Conservation (phyloP, 2,797 vertebrate species). For the Helostoma temminkii region DNA sequence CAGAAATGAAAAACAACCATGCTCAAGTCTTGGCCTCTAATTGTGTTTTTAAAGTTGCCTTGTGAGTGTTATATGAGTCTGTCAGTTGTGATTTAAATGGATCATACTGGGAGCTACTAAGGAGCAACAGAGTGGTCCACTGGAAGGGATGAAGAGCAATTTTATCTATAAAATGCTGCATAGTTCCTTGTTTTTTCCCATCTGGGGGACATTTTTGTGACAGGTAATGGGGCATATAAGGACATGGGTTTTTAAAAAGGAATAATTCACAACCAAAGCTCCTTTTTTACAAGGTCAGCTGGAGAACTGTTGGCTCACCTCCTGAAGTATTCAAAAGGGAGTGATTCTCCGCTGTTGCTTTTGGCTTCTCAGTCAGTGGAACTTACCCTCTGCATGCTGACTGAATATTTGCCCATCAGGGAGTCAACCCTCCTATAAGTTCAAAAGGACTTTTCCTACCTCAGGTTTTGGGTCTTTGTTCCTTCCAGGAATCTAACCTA, state of each 20-base stretch:
- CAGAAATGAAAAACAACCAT: neutral
- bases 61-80: slow-evolving; percentile 2
- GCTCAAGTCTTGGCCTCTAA: neutral
- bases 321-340: slow-evolving; percentile 53
- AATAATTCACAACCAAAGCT: slow-evolving; percentile 45
- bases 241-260: slow-evolving; percentile 41
- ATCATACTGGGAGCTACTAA: neutral
- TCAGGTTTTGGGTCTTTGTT: neutral
- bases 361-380: slow-evolving; percentile 72
- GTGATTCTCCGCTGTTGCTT: slow-evolving; percentile 61
- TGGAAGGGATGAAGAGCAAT: slow-evolving; percentile 8
- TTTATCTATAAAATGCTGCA: slow-evolving; percentile 27
- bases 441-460: slow-evolving; percentile 70
- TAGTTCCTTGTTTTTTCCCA: slow-evolving; percentile 19
- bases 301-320: slow-evolving; percentile 38
- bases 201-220: slow-evolving; percentile 44
- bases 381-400: slow-evolving; percentile 67
- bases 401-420: slow-evolving; percentile 71
- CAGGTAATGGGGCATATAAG: slow-evolving; percentile 51
- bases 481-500: too few species aligned
- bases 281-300: slow-evolving; percentile 54
- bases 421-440: slow-evolving; percentile 61
- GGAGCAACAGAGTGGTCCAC: neutral
- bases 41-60: neutral
- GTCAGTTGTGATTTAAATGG: neutral